phyloP scores from a whole-genome alignment of 2,888 invertebrate genomes.

The Cantharis lateralis region DNA sequence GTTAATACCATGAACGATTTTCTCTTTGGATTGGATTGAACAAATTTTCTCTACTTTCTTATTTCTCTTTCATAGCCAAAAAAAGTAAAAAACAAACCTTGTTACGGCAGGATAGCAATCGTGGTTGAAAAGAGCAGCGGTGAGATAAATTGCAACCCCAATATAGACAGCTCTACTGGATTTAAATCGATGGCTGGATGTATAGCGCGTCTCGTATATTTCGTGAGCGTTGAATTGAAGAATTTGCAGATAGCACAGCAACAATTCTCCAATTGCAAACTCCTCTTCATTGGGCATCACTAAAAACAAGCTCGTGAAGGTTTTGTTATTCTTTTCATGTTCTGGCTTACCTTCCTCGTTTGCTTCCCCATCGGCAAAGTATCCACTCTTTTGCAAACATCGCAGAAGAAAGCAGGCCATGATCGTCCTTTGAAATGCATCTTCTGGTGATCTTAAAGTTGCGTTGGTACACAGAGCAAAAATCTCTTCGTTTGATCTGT shows the following conservation, averaged over 20 bases:
- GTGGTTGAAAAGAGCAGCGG: slow-evolving; percentile 81
- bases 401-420: slow-evolving; percentile 79
- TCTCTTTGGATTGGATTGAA: too few relatives aligned
- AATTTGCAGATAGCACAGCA: slow-evolving; percentile 73
- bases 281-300: slow-evolving; percentile 59
- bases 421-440: slow-evolving; percentile 74
- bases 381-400: slow-evolving; percentile 70
- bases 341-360: slow-evolving; percentile 46
- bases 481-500: slow-evolving; percentile 57
- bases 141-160: slow-evolving; percentile 76
- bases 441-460: slow-evolving; percentile 64
- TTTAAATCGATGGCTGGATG: slow-evolving; percentile 57
- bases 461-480: slow-evolving; percentile 72
- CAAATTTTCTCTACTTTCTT: too few relatives aligned
- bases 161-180: slow-evolving; percentile 63
- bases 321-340: background rate
- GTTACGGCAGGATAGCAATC: slow-evolving; percentile 80
- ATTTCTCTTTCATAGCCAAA: too few relatives aligned
- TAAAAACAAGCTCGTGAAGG: slow-evolving; percentile 17
- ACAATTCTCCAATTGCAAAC: slow-evolving; percentile 64
- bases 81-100: too few relatives aligned
- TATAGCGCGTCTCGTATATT: slow-evolving; percentile 70
- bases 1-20: too few relatives aligned
- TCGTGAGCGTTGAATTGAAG: slow-evolving; percentile 88
- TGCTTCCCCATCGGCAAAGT: slow-evolving; percentile 61